Evolutionary conservation across 1,140 invertebrate species (phyloP).

Genomic region (Ceratosolen solmsi): DNA sequence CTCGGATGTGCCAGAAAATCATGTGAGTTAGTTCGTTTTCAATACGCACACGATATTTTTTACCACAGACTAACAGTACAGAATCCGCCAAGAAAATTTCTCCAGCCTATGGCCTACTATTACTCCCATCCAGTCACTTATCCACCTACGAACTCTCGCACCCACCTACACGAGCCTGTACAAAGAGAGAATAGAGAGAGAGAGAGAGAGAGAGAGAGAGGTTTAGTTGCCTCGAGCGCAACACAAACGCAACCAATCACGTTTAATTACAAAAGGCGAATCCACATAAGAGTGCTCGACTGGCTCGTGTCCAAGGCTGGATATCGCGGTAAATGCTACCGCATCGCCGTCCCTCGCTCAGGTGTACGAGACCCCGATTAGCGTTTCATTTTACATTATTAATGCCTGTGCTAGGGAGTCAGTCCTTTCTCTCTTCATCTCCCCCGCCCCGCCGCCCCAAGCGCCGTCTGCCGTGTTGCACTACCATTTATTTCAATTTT

Average conservation of each 20-base stretch:
- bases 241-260: conserved; percentile 45
- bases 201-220: too few species aligned
- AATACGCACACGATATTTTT: conserved; percentile 14
- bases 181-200: too few species aligned
- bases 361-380: background rate
- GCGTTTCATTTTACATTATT: conserved; percentile 39
- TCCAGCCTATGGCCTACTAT: conserved; percentile 21
- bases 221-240: background rate
- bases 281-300: conserved; percentile 5
- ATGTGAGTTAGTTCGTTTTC: background rate
- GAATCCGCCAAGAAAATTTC: conserved; percentile 37
- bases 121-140: background rate
- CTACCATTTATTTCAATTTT: too few species aligned
- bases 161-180: background rate
- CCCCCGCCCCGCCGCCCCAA: too few species aligned
- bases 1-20: background rate
- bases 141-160: background rate
- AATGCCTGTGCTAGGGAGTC: background rate
- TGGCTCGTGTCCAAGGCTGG: conserved; percentile 45
- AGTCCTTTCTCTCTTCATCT: background rate
- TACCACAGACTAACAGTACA: background rate
- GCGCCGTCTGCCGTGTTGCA: too few species aligned
- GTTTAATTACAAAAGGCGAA: conserved; percentile 48
- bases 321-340: background rate
- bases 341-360: background rate